Percentiles rank a stretch among this genome's conserved stretches.
Conservation (phyloP, 2,888 invertebrate genomes). For the Julus scanicus region DNA sequence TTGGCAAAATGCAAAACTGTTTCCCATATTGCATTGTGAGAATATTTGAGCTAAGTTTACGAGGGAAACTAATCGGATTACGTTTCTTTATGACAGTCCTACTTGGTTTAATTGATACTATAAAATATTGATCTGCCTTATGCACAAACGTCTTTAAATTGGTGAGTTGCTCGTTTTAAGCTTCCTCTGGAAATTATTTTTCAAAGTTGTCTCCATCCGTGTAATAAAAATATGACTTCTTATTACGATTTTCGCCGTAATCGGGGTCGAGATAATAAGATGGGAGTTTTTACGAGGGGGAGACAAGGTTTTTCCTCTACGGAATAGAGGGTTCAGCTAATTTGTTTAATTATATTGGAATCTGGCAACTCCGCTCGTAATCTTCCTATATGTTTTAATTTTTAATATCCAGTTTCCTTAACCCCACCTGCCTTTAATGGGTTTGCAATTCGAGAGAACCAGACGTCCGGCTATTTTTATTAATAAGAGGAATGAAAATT, state of each 20-base stretch:
- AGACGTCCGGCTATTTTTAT: conserved; percentile 12
- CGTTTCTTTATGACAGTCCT: conserved; percentile 53
- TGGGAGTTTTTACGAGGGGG: conserved; percentile 20
- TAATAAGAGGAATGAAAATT: background rate
- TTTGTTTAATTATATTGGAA: conserved; percentile 51
- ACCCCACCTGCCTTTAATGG: conserved; percentile 40
- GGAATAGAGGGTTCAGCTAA: background rate
- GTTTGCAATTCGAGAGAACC: conserved; percentile 9
- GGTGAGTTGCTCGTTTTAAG: conserved; percentile 37
- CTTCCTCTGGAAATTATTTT: conserved; percentile 49
- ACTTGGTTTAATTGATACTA: conserved; percentile 53
- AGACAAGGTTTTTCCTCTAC: background rate
- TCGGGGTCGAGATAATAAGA: conserved; percentile 20
- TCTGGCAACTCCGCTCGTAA: conserved; percentile 49
- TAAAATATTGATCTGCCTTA: conserved; percentile 53
- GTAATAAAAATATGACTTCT: conserved; percentile 37
- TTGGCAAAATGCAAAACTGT: conserved; percentile 45
- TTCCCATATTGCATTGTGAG: conserved; percentile 43
- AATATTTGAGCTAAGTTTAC: conserved; percentile 48
- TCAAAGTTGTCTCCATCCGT: conserved; percentile 42
- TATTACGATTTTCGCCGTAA: conserved; percentile 36
- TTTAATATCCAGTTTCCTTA: conserved; percentile 43
- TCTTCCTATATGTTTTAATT: background rate
- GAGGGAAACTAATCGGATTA: conserved; percentile 53
- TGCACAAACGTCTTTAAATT: conserved; percentile 41